Percentiles rank a stretch among this genome's conserved stretches.
Evolutionary conservation across 2,113 vertebrate genomes (phyloP).

Genomic region (Sander lucioperca): DNA sequence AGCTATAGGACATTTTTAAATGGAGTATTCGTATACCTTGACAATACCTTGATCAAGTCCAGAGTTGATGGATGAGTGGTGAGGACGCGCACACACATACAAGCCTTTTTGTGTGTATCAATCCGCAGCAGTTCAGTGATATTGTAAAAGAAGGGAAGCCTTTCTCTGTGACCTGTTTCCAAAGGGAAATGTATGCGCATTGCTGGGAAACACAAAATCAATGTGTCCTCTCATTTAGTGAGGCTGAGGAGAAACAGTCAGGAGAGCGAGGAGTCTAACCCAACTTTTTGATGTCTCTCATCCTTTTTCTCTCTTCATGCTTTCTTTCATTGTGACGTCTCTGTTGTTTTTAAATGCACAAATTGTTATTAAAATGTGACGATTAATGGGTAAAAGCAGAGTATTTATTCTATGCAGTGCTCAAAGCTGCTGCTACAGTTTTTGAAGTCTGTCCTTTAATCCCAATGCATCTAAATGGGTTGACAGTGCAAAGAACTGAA

Average conservation of each 20-base stretch:
- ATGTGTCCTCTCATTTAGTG: background rate
- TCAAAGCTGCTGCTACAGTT: too few relatives aligned
- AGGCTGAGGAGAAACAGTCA: background rate
- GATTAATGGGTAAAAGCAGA: too few relatives aligned
- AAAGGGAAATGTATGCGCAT: background rate
- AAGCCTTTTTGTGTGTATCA: background rate
- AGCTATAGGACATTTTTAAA: background rate
- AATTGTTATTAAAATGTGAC: conserved; percentile 1
- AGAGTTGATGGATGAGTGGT: background rate
- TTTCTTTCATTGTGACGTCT: background rate
- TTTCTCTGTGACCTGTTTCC: conserved; percentile 3
- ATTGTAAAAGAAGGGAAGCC: background rate
- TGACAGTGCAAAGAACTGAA: too few relatives aligned
- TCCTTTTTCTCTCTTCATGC: too few relatives aligned
- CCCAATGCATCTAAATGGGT: too few relatives aligned
- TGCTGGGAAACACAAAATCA: conserved; percentile 17
- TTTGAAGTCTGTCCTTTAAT: too few relatives aligned
- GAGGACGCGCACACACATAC: background rate
- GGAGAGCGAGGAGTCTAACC: background rate
- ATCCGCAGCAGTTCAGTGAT: background rate
- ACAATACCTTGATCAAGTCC: background rate
- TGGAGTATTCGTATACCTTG: background rate
- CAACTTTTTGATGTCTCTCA: background rate
- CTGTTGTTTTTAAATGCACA: background rate
- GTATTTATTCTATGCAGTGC: too few relatives aligned